Percentiles rank a stretch among this genome's conserved stretches.
Evolutionary conservation across 1,140 invertebrate species (phyloP).

Genomic region (Spodoptera frugiperda): DNA sequence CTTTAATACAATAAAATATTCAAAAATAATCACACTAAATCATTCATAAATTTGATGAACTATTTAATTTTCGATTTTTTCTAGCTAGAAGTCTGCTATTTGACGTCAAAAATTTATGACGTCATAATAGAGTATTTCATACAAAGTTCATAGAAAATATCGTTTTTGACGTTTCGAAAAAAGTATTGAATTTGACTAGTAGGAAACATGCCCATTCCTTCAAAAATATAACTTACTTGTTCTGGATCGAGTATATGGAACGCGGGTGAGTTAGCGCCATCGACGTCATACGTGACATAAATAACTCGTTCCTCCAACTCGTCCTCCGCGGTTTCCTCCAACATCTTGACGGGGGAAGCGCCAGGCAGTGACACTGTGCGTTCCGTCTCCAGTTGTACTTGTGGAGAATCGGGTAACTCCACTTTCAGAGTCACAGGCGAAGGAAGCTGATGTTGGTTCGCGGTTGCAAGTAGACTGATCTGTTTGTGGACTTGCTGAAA

Average conservation of each 20-base stretch:
- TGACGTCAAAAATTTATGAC: too few species aligned
- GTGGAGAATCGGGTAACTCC: background rate
- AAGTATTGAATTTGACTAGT: too few species aligned
- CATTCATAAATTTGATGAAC: too few species aligned
- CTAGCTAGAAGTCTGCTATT: too few species aligned
- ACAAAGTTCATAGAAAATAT: too few species aligned
- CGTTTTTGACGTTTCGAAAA: too few species aligned
- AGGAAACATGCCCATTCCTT: too few species aligned
- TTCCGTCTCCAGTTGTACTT: background rate
- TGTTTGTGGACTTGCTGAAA: slow-evolving; percentile 63
- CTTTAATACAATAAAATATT: too few species aligned
- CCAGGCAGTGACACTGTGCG: slow-evolving; percentile 5
- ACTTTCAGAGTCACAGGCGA: slow-evolving; percentile 9
- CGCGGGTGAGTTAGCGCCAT: slow-evolving; percentile 58
- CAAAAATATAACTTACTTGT: slow-evolving; percentile 64
- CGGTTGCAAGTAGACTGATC: slow-evolving; percentile 65
- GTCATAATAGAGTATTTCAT: too few species aligned
- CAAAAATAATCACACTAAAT: too few species aligned
- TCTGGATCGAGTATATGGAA: slow-evolving; percentile 67
- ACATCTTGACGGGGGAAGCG: slow-evolving; percentile 1
- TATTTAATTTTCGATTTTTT: too few species aligned
- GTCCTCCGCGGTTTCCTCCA: slow-evolving; percentile 35
- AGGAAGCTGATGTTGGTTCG: slow-evolving; percentile 46
- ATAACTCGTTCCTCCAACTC: slow-evolving; percentile 67
- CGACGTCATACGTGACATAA: slow-evolving; percentile 74